Base-by-base conservation (phyloP, 2,888 invertebrate genomes). In the Tuberolachnus salignus region DNA sequence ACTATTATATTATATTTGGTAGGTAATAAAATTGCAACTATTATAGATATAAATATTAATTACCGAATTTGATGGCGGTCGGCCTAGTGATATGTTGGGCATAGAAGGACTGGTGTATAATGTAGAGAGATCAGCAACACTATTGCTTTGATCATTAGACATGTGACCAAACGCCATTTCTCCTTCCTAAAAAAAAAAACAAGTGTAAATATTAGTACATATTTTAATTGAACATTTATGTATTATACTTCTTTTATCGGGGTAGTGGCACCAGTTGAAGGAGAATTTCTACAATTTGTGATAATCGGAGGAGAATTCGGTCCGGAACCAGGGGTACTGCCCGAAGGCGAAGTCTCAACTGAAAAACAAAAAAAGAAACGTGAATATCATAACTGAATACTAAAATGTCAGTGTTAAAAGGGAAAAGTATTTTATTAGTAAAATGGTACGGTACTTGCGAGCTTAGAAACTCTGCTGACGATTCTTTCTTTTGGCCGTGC, bases 21-120 rank as follows among this genome's bases (percentile, higher is more conserved):
- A 34, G 34, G 6, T 34, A 34, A 34, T 34, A 34, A 34, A n/a
- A 34, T 34, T 34, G 34, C 6, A 34, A 34, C 6, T 34, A 34
- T 34, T 51, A 49, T 42, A 14, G 34, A 67, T 44, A 14, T n/a
- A 13, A 19, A 34, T 23, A 73, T 57, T 51, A 83, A 83, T 84
- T 83, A 85, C 85, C 69, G 83, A 83, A 75, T 83, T 82, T 42
- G 83, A 84, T 44, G 83, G 92, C 82, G 94, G 94, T 83, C 94
- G 89, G 80, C 95, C 97, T 84, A 97, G 88, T 81, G 96, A 96
- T 85, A 97, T 97, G 88, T 97, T 97, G 84, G 97, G 97, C 92
- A 97, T 92, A 84, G 97, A 97, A 80, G 97, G 97, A 84, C 95
- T 95, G 83, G 94, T 95, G 88, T 97, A 97, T 82, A 97, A 89